These are phyloP conservation scores for Telmatherina bonti DNA, from an alignment of 2,797 vertebrate genomes.

Conservation along the genomic window DNA sequence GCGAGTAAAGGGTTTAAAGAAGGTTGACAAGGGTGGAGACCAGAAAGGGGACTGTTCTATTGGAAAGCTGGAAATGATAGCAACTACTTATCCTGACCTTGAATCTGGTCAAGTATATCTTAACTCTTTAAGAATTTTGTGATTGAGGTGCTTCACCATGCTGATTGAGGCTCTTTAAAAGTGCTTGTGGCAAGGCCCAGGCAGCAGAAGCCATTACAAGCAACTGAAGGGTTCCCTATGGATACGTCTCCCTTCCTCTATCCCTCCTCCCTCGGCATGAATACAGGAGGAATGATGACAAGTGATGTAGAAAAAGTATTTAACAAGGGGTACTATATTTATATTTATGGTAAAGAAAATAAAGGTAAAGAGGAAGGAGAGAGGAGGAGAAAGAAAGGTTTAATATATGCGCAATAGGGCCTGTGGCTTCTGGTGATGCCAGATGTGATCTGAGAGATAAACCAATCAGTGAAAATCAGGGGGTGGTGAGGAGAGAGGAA, in stretches of 20 bases:
- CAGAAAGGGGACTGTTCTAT: conserved; percentile 50
- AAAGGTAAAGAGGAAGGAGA: conserved; percentile 31
- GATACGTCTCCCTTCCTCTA: conserved; percentile 44
- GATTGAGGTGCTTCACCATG: conserved; percentile 71
- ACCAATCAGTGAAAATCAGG: conserved; percentile 59
- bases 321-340: conserved; percentile 25
- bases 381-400: conserved; percentile 42
- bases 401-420: conserved; percentile 77
- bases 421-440: conserved; percentile 83
- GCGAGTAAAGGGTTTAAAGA: conserved; percentile 50
- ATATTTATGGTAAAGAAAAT: conserved; percentile 60
- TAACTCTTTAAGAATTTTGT: conserved; percentile 62
- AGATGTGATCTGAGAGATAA: conserved; percentile 84
- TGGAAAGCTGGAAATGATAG: conserved; percentile 45
- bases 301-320: conserved; percentile 43
- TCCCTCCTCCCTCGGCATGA: conserved; percentile 39
- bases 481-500: conserved; percentile 44
- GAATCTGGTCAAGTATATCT: conserved; percentile 52
- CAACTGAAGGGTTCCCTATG: conserved; percentile 37
- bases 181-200: conserved; percentile 42
- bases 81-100: conserved; percentile 58
- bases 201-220: conserved; percentile 69
- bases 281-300: conserved; percentile 53
- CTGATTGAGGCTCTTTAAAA: conserved; percentile 78
- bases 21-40: conserved; percentile 50